Base-by-base conservation (phyloP, 2,797 vertebrate species). In the Tympanoctomys barrerae region DNA sequence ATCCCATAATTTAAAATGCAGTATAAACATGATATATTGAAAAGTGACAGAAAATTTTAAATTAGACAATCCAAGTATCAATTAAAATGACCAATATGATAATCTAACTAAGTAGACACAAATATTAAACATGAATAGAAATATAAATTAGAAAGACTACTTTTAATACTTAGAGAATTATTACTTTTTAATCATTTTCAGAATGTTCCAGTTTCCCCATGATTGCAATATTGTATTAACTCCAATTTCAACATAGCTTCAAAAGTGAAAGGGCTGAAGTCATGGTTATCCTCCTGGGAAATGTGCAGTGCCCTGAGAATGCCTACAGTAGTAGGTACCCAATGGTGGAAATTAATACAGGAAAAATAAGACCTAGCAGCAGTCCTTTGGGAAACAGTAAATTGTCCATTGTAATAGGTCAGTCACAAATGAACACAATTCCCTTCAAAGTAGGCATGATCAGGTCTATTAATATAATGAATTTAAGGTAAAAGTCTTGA, bases 401-500 rank as follows among this genome's bases (percentile, higher is more conserved):
- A 57, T 54, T 39, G 24, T 62, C 39, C 49, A 21, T 52, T 92
- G 42, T 33, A 52, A 57, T 28, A 82, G 52, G 14, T 42, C 42
- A 64, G 11, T 71, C n/a, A 87, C 66, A 90, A 66, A 77, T 4
- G 33, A 68, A 80, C 83, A 31, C 18, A 62, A 39, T 64, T 94
- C 77, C 70, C 77, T 92, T 22, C 26, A 36, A 87, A 39, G 7
- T 39, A 71, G 82, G 91, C 54, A n/a, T 59, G n/a, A 39, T 83
- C 16, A 49, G 68, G 9, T 42, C n/a, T 70, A 39, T 36, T 77
- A 84, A 91, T 21, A 61, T 2, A 68, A 46, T 80, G 82, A 91
- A 39, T 79, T 77, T 77, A 87, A 64, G 66, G 80, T 81, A 66
- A 89, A 91, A 78, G 54, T 78, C 71, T 78, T 54, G 28, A 49